Conservation (phyloP, 2,113 vertebrate genomes). For the Vombatus ursinus region DNA sequence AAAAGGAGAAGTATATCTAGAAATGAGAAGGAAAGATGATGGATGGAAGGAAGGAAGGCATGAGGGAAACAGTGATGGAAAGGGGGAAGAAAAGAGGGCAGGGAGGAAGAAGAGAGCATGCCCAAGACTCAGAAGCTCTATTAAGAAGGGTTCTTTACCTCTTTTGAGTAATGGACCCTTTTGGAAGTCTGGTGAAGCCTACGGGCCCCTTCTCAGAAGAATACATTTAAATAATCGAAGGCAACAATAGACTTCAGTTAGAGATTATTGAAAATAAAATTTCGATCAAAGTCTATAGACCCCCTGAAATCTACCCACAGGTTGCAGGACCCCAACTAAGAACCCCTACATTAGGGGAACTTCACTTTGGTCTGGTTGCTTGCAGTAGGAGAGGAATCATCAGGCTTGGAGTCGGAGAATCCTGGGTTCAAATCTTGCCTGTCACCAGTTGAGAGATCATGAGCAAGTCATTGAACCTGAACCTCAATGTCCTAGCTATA, state of each 20-base stretch:
- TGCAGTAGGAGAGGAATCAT: background rate
- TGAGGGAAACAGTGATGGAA: background rate
- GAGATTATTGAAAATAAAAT: background rate
- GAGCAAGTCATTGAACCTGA: background rate
- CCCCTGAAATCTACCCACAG: background rate
- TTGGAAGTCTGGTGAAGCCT: background rate
- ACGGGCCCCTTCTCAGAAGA: background rate
- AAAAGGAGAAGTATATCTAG: background rate
- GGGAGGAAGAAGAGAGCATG: background rate
- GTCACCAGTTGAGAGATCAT: background rate
- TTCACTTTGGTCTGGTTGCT: background rate
- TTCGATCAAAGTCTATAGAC: background rate
- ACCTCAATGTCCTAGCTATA: background rate
- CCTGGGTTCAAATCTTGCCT: background rate
- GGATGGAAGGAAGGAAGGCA: background rate
- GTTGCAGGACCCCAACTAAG: background rate
- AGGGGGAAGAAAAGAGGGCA: background rate
- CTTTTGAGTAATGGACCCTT: background rate
- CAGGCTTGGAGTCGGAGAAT: background rate
- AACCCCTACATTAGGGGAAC: background rate
- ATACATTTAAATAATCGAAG: background rate
- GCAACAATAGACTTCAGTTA: background rate
- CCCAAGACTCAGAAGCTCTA: background rate
- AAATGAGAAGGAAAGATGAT: background rate
- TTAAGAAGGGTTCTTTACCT: background rate